Evolutionary conservation across 2,113 vertebrate genomes (phyloP).

Genomic region (Recurvirostra avosetta): DNA sequence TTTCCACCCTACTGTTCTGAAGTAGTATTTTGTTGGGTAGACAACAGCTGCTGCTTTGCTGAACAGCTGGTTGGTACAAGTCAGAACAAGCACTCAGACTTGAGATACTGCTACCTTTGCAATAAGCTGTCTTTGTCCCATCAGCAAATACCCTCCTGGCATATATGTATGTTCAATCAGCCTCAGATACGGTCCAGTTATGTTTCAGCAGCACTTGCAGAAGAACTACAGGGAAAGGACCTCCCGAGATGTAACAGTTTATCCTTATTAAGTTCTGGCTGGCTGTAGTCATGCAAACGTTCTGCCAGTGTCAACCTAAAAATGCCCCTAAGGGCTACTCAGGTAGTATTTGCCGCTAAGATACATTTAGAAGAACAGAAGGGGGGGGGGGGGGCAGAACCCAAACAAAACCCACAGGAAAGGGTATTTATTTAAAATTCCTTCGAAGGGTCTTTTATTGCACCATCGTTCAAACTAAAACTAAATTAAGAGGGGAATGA

Average conservation of each 20-base stretch:
- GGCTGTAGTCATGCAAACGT: not conserved
- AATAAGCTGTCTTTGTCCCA: not conserved
- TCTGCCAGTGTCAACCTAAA: not conserved
- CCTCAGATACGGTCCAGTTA: not conserved
- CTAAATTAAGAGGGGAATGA: not conserved
- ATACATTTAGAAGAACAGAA: not conserved
- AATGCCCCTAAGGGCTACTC: not conserved
- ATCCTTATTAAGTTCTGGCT: not conserved
- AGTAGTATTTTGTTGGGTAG: not conserved
- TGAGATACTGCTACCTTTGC: not conserved
- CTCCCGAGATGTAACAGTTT: not conserved
- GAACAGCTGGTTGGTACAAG: not conserved
- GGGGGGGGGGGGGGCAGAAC: no score
- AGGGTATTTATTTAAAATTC: not conserved
- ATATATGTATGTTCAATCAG: not conserved
- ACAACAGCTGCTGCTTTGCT: not conserved
- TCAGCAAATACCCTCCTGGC: not conserved
- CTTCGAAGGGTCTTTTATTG: not conserved
- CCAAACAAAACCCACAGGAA: not conserved
- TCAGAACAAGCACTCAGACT: not conserved
- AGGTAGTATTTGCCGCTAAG: not conserved
- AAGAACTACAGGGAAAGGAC: not conserved
- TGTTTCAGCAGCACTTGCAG: not conserved
- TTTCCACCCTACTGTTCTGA: not conserved
- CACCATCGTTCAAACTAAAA: not conserved